Base-by-base conservation (phyloP, 2,888 invertebrate species). In the Nyleta sp. region DNA sequence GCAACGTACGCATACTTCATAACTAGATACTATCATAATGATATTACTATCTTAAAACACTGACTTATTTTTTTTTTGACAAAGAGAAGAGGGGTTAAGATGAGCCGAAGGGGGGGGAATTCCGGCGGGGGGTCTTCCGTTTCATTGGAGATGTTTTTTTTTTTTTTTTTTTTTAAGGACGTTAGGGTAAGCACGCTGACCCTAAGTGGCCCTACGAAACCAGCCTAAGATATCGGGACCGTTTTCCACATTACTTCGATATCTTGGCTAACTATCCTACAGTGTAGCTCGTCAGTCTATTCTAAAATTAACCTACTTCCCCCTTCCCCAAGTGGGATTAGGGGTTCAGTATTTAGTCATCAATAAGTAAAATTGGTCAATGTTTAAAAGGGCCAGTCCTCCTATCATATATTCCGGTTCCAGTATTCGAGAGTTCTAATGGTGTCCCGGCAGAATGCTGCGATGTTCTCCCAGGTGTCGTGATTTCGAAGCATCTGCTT, bases 201-300 rank as follows among this genome's bases (percentile, higher is more conserved):
- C 11, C 38, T 6, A 28, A 28, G 38, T 38, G 38, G 38, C 38
- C 38, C 38, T 38, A 13, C 13, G 38, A 38, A 10, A 13, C 13
- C 42, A 42, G 10, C 17, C 17, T 10, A 17, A 7, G 42, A 13
- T 42, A 3, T 42, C 42, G 42, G 42, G 42, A 42, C 18, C 15
- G 42, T 42, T 42, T 42, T 10, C 3, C 42, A 42, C 42, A 42
- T 42, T 42, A 4, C 42, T 42, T 42, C 42, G 15, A 42, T 3
- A 42, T 13, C 42, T 1, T 42, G 17, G 17, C 42, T 42, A 17
- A 13, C 42, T 42, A 2, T 42, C 13, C 42, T 2, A 38, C 2
- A 8, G 11, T 10, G 2, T 17, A 10, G 15, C 17, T 15, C 42
- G 42, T 2, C 42, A 2, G 15, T 2, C 42, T 13, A 42, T 2